Evolutionary conservation across 2,888 invertebrate genomes (phyloP).

Genomic region (Hemicrepidius hirtus): DNA sequence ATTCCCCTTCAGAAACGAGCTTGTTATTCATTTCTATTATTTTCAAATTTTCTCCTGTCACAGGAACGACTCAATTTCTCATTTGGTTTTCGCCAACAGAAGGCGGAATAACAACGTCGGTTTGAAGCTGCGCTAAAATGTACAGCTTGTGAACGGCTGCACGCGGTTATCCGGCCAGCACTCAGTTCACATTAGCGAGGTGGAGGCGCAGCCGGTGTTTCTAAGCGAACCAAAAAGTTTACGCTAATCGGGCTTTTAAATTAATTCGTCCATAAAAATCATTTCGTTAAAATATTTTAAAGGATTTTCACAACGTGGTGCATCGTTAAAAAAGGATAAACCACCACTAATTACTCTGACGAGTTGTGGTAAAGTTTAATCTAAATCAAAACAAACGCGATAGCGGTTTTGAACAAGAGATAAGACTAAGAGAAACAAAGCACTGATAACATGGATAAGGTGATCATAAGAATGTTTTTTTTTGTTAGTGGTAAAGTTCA

Average conservation of each 20-base stretch:
- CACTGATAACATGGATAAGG: not conserved
- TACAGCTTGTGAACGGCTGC: conserved; percentile 31
- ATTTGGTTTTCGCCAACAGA: conserved; percentile 26
- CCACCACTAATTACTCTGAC: too few species aligned
- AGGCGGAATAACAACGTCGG: conserved; percentile 30
- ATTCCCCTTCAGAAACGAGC: not conserved
- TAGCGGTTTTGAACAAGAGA: too few species aligned
- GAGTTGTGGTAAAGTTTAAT: too few species aligned
- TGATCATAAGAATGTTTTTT: not conserved
- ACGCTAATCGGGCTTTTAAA: not conserved
- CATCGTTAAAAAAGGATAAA: too few species aligned
- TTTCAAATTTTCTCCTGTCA: conserved; percentile 1
- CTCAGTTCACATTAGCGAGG: conserved; percentile 45
- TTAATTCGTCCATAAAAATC: too few species aligned
- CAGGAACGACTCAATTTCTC: conserved; percentile 17
- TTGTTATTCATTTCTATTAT: not conserved
- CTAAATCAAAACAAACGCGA: too few species aligned
- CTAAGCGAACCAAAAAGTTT: not conserved
- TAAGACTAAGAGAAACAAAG: too few species aligned
- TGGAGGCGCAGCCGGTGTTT: not conserved
- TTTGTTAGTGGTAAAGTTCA: conserved; percentile 15
- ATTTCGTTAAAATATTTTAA: too few species aligned
- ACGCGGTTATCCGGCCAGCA: conserved; percentile 48
- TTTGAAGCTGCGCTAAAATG: conserved; percentile 38
- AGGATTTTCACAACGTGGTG: too few species aligned